phyloP scores from a whole-genome alignment of 1,140 invertebrate species.

The Campodea augens region DNA sequence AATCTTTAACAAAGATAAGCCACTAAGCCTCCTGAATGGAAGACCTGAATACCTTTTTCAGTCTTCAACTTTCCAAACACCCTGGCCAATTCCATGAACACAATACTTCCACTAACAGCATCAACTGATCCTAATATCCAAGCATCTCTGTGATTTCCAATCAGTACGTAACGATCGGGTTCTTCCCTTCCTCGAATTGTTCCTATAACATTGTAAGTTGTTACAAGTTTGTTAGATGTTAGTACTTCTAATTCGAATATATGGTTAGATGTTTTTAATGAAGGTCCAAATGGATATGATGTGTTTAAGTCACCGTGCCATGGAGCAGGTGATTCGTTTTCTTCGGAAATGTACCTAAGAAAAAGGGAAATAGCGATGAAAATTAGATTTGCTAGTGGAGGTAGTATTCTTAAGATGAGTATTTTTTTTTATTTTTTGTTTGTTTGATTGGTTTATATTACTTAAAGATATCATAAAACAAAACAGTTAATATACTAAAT shows the following conservation, averaged over 20 bases:
- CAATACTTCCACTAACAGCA: constrained; percentile 29
- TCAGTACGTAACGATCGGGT: constrained; percentile 30
- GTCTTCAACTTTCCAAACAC: constrained; percentile 22
- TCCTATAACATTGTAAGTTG: constrained; percentile 17
- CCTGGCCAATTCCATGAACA: constrained; percentile 29
- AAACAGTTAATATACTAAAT: too few relatives aligned
- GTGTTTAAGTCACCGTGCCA: constrained; percentile 25
- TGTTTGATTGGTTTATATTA: neutral
- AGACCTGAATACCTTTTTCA: neutral
- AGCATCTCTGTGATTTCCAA: constrained; percentile 37
- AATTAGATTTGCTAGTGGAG: too few relatives aligned
- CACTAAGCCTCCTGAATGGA: too few relatives aligned
- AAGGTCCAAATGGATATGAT: constrained; percentile 25
- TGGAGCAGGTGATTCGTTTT: neutral
- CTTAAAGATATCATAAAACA: too few relatives aligned
- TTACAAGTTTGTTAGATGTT: constrained; percentile 15
- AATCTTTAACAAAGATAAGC: too few relatives aligned
- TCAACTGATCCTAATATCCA: constrained; percentile 35
- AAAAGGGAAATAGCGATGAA: neutral
- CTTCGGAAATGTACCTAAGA: neutral
- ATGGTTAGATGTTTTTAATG: constrained; percentile 14
- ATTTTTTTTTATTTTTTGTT: neutral
- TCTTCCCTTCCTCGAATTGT: constrained; percentile 1
- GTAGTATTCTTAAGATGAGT: too few relatives aligned
- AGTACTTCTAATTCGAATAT: constrained; percentile 15